Conservation (phyloP, 2,888 invertebrate genomes). For the Drymonia ruficornis region DNA sequence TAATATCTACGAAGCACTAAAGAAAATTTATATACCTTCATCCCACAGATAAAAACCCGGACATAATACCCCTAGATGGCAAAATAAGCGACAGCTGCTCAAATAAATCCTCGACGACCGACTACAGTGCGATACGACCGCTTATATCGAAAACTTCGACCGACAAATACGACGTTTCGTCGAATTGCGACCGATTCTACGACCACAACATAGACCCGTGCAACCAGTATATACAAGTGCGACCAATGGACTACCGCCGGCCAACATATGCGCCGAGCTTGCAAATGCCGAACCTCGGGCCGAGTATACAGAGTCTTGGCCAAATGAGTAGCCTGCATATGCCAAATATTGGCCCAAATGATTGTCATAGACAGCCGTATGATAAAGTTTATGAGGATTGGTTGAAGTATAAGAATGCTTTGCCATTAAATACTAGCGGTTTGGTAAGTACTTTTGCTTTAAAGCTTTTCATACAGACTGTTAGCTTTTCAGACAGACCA, state of each 20-base stretch:
- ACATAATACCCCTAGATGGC: conserved; percentile 78
- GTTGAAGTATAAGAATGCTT: conserved; percentile 81
- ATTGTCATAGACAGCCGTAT: conserved; percentile 68
- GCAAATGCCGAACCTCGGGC: conserved; percentile 60
- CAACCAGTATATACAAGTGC: conserved; percentile 73
- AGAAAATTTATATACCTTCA: conserved; percentile 22
- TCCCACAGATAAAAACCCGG: conserved; percentile 77
- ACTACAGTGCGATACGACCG: conserved; percentile 74
- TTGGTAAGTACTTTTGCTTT: conserved; percentile 64
- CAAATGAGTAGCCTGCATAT: conserved; percentile 45
- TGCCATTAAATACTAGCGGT: conserved; percentile 74
- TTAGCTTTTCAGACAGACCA: too few relatives aligned
- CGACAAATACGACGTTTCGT: conserved; percentile 70
- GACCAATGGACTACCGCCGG: conserved; percentile 69
- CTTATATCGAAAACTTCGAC: conserved; percentile 66
- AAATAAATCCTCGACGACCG: conserved; percentile 75
- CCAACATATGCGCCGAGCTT: conserved; percentile 53
- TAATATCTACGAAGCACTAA: conserved; percentile 15
- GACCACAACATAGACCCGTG: conserved; percentile 70
- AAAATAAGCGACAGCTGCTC: conserved; percentile 79
- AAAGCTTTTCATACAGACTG: too few relatives aligned
- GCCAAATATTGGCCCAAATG: conserved; percentile 56
- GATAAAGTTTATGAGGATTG: conserved; percentile 82
- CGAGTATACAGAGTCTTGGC: conserved; percentile 59
- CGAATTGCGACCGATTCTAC: conserved; percentile 67